Conservation (phyloP, 2,113 vertebrate species). For the Gymnorhina tibicen region DNA sequence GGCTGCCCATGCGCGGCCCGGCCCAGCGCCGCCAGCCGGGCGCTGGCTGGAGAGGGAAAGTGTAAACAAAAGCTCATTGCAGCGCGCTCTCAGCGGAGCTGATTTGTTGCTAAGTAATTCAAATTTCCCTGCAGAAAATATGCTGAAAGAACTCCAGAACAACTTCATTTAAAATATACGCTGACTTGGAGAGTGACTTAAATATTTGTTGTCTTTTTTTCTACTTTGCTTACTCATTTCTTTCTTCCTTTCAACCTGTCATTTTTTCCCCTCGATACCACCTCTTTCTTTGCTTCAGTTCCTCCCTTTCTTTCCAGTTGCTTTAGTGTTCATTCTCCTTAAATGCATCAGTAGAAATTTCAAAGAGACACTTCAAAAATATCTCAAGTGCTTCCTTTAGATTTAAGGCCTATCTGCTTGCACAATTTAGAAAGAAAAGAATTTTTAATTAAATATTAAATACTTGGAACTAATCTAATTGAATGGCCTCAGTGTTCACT, state of each 20-base stretch:
- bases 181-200: not conserved
- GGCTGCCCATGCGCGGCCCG: not conserved
- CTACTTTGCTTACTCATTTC: not conserved
- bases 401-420: not conserved
- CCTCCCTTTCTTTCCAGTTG: not conserved
- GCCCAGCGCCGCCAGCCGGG: not conserved
- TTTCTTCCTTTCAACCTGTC: not conserved
- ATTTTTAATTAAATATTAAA: constrained; percentile 17
- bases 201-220: not conserved
- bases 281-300: not conserved
- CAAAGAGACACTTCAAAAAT: not conserved
- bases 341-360: not conserved
- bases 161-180: not conserved
- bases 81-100: not conserved
- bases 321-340: not conserved
- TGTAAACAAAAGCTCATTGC: not conserved
- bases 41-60: not conserved
- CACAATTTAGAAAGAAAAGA: not conserved
- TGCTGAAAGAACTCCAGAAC: not conserved
- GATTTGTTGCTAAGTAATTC: not conserved
- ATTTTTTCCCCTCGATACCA: rapidly evolving
- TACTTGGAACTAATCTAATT: constrained; percentile 29
- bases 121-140: not conserved
- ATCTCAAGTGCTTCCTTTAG: not conserved
- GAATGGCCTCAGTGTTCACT: constrained; percentile 29